These are phyloP conservation scores for Hylaea fasciaria DNA, from an alignment of 2,888 invertebrate genomes.

Conservation along the genomic window DNA sequence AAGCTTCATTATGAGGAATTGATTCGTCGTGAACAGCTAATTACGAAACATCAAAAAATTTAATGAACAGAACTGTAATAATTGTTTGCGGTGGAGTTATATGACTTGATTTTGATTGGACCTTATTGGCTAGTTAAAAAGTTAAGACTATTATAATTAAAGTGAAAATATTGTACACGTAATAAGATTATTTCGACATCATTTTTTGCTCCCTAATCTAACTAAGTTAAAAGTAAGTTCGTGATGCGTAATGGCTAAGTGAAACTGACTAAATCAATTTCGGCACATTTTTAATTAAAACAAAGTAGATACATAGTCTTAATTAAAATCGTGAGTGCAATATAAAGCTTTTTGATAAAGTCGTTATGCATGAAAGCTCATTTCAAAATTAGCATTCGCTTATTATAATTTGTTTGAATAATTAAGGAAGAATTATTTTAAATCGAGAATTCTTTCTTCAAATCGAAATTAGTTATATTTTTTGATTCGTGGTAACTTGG, in stretches of 20 bases:
- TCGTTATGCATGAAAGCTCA: not conserved
- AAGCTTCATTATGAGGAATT: conserved; percentile 27
- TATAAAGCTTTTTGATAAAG: not conserved
- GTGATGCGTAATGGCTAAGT: conserved; percentile 23
- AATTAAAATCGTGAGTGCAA: conserved; percentile 32
- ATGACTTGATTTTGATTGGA: conserved; percentile 18
- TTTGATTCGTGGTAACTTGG: too few relatives aligned
- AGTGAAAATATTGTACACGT: not conserved
- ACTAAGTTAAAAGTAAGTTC: conserved; percentile 1
- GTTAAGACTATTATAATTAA: not conserved
- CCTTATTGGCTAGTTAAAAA: conserved; percentile 6
- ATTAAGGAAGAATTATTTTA: too few relatives aligned
- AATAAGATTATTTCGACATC: too few relatives aligned
- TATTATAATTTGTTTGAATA: too few relatives aligned
- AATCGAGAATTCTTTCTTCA: too few relatives aligned
- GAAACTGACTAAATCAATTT: conserved; percentile 30
- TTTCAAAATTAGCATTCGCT: too few relatives aligned
- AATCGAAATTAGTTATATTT: too few relatives aligned
- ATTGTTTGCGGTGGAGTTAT: conserved; percentile 15
- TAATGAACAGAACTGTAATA: conserved; percentile 16
- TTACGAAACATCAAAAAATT: conserved; percentile 24
- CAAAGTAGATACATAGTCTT: conserved; percentile 25
- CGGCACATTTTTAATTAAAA: conserved; percentile 28
- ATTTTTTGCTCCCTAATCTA: too few relatives aligned
- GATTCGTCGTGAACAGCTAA: conserved; percentile 27